Evolutionary conservation across 2,797 vertebrate genomes (phyloP).

Genomic region (Todus mexicanus): DNA sequence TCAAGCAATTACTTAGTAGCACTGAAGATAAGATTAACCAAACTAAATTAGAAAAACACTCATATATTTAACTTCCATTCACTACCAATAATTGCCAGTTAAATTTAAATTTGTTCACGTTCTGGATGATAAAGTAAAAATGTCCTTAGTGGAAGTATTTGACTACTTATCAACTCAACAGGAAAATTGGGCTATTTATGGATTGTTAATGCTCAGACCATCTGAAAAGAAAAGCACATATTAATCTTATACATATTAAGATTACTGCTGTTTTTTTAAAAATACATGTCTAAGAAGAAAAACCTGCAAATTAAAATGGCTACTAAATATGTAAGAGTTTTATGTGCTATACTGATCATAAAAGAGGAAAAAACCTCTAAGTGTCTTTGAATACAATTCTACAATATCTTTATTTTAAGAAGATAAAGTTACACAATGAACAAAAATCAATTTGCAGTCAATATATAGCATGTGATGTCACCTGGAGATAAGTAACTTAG

Average conservation of each 20-base stretch:
- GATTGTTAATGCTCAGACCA: conserved; percentile 20
- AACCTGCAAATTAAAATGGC: background rate
- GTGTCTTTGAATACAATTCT: background rate
- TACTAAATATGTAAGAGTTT: background rate
- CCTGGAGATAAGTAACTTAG: background rate
- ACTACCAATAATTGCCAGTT: conserved; percentile 53
- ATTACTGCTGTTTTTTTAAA: background rate
- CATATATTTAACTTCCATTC: conserved; percentile 58
- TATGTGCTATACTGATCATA: background rate
- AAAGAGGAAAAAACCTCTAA: background rate
- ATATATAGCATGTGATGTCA: background rate
- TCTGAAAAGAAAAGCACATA: background rate
- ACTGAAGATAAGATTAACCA: conserved; percentile 50
- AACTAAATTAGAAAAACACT: conserved; percentile 59
- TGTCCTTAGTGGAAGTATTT: conserved; percentile 55
- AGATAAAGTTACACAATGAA: background rate
- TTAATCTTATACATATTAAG: background rate
- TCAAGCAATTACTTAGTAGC: conserved; percentile 29
- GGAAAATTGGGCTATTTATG: conserved; percentile 30
- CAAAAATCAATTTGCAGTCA: background rate
- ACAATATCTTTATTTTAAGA: background rate
- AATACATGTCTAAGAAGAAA: background rate
- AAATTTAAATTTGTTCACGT: conserved; percentile 65
- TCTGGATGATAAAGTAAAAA: conserved; percentile 62
- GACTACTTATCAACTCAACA: conserved; percentile 52